Evolutionary conservation across 2,797 vertebrate genomes (phyloP), one percentile per base, ranked within the genome.

Genomic region (Ptychadena robeensis): DNA sequence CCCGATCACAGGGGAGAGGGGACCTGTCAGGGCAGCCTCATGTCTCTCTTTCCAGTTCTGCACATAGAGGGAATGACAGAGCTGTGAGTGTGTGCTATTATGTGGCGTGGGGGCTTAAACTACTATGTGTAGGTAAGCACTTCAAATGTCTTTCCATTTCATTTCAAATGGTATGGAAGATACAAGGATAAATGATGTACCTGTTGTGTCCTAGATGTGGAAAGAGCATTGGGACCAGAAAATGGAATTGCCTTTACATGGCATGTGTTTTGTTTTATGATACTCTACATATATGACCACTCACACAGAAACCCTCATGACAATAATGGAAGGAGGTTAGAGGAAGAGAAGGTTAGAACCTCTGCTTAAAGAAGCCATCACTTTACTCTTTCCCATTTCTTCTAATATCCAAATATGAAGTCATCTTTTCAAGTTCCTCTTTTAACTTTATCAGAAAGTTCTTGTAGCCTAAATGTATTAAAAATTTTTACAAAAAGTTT

Each of bases 1-100:
- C 65, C 78, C 83, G 65, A 81, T 85, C 83, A 85, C 65, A 57
- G 72, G 83, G 70, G 78, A 76, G 35, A 61, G 78, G 78, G 72
- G 72, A 80, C 72, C 71, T 81, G 83, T 85, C 83, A 85, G 53
- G 63, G 48, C 32, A 22, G 9, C 25, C 72, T 80, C 53, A 61
- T 64, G 38, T 80, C 83, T 73, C 37, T n/a, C 34, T 81, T 27
- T 70, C 72, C 66, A 70, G 65, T 30, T 9, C 30, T 30, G 37
- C n/a, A 59, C 78, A 75, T 32, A 85, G 59, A 1, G 35, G 70
- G 38, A 34, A 35, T 75, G 66, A 85, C 83, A 81, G 83, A 76
- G 72, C 72, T 85, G 83, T 80, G 78, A 75, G 34, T 69, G 65
- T 79, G 44, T 66, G 65, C 48, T 34, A 71, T 63, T 69, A 48